Evolutionary conservation across 2,888 invertebrate species (phyloP).

Genomic region (Julus scandinavius): DNA sequence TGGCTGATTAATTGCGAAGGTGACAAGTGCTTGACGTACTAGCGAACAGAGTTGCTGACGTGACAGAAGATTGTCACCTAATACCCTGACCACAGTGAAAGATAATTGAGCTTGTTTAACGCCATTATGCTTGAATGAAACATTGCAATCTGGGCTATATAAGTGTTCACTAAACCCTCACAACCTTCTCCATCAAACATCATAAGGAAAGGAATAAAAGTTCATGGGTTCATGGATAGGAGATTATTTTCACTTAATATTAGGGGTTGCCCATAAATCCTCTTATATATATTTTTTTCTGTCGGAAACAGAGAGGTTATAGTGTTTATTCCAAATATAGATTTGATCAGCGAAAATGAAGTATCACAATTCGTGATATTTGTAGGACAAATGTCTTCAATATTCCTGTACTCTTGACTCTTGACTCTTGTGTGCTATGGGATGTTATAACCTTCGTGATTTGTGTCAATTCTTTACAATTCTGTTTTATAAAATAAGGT

Average conservation of each 20-base stretch:
- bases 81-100: slow-evolving; percentile 13
- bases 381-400: too few relatives aligned
- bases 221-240: background rate
- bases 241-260: background rate
- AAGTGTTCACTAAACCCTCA: background rate
- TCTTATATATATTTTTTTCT: too few relatives aligned
- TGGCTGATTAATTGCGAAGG: slow-evolving; percentile 15
- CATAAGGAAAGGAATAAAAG: background rate
- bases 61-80: background rate
- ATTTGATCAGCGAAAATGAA: too few relatives aligned
- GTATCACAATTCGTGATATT: too few relatives aligned
- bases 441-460: too few relatives aligned
- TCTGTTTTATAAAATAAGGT: too few relatives aligned
- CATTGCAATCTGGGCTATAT: background rate
- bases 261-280: too few relatives aligned
- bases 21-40: slow-evolving; percentile 13
- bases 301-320: too few relatives aligned
- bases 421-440: too few relatives aligned
- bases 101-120: slow-evolving; percentile 40
- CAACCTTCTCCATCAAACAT: background rate
- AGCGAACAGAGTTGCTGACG: background rate
- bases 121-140: background rate
- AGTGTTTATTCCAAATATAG: too few relatives aligned
- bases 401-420: too few relatives aligned
- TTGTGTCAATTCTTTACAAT: too few relatives aligned